Conservation (phyloP, 2,888 invertebrate genomes). For the Chloroclysta siterata region DNA sequence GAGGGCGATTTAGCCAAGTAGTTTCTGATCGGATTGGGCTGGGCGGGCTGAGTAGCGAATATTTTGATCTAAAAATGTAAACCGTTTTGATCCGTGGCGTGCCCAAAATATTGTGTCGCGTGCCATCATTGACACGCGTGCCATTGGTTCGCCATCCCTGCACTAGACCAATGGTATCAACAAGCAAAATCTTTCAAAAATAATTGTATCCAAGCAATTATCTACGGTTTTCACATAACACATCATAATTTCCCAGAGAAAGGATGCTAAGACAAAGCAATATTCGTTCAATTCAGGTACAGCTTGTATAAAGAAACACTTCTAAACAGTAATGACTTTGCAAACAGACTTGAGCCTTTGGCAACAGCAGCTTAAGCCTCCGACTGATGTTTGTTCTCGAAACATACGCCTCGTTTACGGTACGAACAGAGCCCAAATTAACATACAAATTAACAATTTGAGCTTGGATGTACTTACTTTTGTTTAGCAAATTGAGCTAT, state of each 20-base stretch:
- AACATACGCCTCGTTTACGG: conserved; percentile 26
- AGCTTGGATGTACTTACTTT: conserved; percentile 18
- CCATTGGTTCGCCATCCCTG: too few relatives aligned
- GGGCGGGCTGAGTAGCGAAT: too few relatives aligned
- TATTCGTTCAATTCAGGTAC: neutral
- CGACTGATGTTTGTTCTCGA: conserved; percentile 29
- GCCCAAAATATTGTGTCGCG: too few relatives aligned
- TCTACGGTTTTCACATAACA: conserved; percentile 7
- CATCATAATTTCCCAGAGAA: neutral
- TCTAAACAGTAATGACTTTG: conserved; percentile 13
- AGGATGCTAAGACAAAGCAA: neutral
- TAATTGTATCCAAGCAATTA: too few relatives aligned
- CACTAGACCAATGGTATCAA: too few relatives aligned
- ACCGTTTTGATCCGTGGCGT: too few relatives aligned
- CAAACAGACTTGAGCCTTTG: conserved; percentile 27
- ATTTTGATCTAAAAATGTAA: too few relatives aligned
- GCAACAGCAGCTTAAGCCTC: conserved; percentile 51
- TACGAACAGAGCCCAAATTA: conserved; percentile 24
- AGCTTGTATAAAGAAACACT: neutral
- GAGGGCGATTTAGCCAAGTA: too few relatives aligned
- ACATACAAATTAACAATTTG: conserved; percentile 34
- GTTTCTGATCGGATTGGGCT: too few relatives aligned
- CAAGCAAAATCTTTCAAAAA: too few relatives aligned
- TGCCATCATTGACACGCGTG: too few relatives aligned
- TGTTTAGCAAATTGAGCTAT: conserved; percentile 5